These are phyloP conservation scores for Spongia lamella DNA, from an alignment of 37 sponge, comb jelly and placozoan genomes.

Conservation along the genomic window DNA sequence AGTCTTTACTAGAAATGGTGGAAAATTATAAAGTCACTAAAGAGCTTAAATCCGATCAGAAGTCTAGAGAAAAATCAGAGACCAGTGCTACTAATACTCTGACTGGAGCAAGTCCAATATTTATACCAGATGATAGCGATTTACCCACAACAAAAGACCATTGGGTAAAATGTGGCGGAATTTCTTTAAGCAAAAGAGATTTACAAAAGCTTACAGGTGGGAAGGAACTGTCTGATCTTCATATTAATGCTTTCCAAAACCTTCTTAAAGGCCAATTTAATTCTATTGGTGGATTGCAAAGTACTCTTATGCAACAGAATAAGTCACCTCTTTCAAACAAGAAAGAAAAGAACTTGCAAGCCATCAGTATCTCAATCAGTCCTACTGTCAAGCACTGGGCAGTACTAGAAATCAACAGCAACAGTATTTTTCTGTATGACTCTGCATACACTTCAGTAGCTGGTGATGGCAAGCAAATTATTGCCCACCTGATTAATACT, in stretches of 20 bases:
- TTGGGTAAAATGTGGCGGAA: conserved; percentile 8
- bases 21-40: no score
- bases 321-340: neutral
- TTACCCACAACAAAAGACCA: no score
- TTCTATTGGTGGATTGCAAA: conserved; percentile 29
- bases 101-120: no score
- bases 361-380: conserved; percentile 25
- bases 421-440: conserved; percentile 15
- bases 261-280: conserved; percentile 5
- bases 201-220: conserved; percentile 5
- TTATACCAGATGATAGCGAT: no score
- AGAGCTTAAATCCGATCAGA: no score
- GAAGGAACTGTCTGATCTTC: conserved; percentile 21
- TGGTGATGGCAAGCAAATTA: conserved; percentile 13
- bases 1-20: no score
- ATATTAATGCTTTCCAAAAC: conserved; percentile 4
- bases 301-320: conserved; percentile 29
- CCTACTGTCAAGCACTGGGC: conserved; percentile 52
- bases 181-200: conserved; percentile 4
- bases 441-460: conserved; percentile 2
- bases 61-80: no score
- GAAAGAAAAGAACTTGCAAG: conserved; percentile 9
- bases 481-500: conserved; percentile 21
- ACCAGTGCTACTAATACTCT: no score
- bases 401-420: neutral